Evolutionary conservation across 2,113 vertebrate species (phyloP).

Genomic region (Nothoprocta perdicaria): DNA sequence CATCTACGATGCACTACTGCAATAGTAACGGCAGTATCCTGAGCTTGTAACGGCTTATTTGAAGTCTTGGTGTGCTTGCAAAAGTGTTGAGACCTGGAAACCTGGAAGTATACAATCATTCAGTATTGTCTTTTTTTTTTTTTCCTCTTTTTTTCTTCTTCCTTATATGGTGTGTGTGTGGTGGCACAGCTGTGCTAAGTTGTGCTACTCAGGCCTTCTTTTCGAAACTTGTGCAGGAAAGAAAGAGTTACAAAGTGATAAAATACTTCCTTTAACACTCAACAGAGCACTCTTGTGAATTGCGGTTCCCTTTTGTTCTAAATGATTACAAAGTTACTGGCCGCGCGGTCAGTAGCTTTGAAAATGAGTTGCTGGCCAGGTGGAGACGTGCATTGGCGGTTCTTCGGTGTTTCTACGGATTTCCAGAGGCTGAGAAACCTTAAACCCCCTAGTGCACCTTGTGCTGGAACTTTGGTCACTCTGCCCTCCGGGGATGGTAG

Average conservation of each 20-base stretch:
- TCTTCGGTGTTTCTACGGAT: background rate
- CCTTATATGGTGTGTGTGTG: background rate
- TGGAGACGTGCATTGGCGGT: background rate
- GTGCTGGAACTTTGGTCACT: accelerated
- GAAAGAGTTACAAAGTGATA: accelerated
- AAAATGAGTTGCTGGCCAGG: background rate
- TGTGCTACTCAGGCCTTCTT: background rate
- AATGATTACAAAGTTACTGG: background rate
- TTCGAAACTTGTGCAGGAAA: background rate
- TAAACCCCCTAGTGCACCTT: background rate
- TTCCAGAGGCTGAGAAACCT: background rate
- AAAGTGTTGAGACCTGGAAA: background rate
- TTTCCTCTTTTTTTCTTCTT: too few relatives aligned
- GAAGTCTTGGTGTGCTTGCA: background rate
- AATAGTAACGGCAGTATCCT: background rate
- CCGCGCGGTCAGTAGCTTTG: background rate
- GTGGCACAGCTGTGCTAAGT: background rate
- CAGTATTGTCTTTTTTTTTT: background rate
- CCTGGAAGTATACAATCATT: background rate
- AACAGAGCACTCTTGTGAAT: background rate
- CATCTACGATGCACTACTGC: background rate
- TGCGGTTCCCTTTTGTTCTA: accelerated
- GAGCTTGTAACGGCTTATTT: background rate
- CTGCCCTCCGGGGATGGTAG: background rate
- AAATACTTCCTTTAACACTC: accelerated